Base-by-base conservation (phyloP, 2,888 invertebrate species). In the Cosmorhoe ocellata region DNA sequence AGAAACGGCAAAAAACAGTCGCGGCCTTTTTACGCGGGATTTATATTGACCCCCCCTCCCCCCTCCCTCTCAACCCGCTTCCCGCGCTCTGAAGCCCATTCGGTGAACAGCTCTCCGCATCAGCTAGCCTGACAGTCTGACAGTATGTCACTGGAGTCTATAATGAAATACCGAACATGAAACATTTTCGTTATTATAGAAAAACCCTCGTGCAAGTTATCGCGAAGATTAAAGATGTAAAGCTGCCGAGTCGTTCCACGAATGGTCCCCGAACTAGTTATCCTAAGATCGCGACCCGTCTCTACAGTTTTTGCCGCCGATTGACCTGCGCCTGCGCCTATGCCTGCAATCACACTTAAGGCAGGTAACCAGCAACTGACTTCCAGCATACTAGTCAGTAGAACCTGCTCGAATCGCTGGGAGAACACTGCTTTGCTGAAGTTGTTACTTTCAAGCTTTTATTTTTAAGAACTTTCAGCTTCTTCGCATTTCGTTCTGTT, bases 1-100 rank as follows among this genome's bases (percentile, higher is more conserved):
- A 87, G 84, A 85, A 84, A 75, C 71, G 61, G 74, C 79, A 86
- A 84, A 88, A 88, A 88, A 68, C 64, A 59, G 64, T 54, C 64
- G 71, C 71, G 58, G 65, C 59, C 79, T 89, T 89, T 88, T 89
- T 87, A 71, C 72, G 61, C 57, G 67, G 71, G 77, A 85, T 84
- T 86, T 79, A 84, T 85, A 74, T 74, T 62, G 14, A n/a, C 30
- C 38, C 31, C 63, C 59, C 48, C 63, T 44, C 47, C 34, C 49
- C 48, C 49, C 53, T 27, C 33, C 36, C n/a, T n/a, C 18, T 18
- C 18, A 4, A 18, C 18, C 18, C 18, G 18, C 4, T 2, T 4
- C 18, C 24, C 52, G 43, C 32, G 36, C 33, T 40, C 49, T 11
- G 27, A 36, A 38, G 36, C 24, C 30, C 1, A 9, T 26, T 38